Evolutionary conservation across 1,140 invertebrate species (phyloP).

Genomic region (Mamestra configurata): DNA sequence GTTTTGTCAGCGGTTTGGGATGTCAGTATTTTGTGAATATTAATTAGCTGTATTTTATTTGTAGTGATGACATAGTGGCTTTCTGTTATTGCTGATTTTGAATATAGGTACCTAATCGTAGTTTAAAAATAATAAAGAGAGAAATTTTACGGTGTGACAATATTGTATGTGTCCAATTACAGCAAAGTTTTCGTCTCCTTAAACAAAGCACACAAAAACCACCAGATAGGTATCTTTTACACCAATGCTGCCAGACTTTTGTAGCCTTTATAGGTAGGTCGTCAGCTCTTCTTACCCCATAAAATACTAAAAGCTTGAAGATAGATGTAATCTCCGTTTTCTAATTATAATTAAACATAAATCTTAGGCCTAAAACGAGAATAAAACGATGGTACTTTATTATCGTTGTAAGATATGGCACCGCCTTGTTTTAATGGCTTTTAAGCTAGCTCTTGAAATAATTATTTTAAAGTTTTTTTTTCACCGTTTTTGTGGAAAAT

Average conservation of each 20-base stretch:
- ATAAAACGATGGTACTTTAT: constrained; percentile 31
- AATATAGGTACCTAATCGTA: too few species aligned
- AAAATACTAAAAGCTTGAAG: background rate
- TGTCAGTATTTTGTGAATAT: constrained; percentile 14
- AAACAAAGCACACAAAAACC: too few species aligned
- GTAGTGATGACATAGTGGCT: background rate
- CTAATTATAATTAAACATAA: constrained; percentile 40
- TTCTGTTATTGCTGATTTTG: background rate
- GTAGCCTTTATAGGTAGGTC: too few species aligned
- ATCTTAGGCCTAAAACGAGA: constrained; percentile 27
- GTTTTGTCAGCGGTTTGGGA: background rate
- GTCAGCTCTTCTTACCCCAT: background rate
- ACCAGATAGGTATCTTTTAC: too few species aligned
- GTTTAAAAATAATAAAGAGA: too few species aligned
- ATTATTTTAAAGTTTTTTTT: background rate
- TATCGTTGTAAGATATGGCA: constrained; percentile 23
- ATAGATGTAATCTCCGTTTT: constrained; percentile 2
- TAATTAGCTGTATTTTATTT: background rate
- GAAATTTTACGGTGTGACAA: too few species aligned
- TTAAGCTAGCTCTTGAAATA: background rate
- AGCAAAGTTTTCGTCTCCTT: too few species aligned
- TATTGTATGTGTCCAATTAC: too few species aligned
- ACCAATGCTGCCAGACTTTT: too few species aligned
- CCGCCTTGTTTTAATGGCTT: constrained; percentile 24
- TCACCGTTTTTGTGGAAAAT: background rate